phyloP scores from a whole-genome alignment of 2,797 vertebrate genomes.

The Melanotaenia trifasciata region DNA sequence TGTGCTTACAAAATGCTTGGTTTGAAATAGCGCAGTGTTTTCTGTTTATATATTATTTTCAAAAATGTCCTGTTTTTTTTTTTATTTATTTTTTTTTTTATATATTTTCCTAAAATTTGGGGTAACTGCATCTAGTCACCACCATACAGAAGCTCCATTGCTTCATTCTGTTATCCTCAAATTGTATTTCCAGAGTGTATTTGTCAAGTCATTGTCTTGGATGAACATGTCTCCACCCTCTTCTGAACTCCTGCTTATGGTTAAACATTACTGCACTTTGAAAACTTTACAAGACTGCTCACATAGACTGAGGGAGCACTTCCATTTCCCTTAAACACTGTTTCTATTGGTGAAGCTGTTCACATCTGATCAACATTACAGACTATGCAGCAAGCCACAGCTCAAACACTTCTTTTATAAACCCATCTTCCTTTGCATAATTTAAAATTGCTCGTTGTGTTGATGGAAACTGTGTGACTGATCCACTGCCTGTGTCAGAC shows the following conservation, averaged over 20 bases:
- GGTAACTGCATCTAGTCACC: no score
- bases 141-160: no score
- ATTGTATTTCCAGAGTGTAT: neutral
- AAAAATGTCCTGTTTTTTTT: no score
- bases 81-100: no score
- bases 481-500: conserved; percentile 46
- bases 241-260: no score
- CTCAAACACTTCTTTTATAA: conserved; percentile 40
- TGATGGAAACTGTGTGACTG: conserved; percentile 52
- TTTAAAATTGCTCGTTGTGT: conserved; percentile 68
- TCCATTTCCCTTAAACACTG: conserved; percentile 9
- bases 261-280: conserved; percentile 5
- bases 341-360: conserved; percentile 26
- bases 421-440: conserved; percentile 49
- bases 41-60: no score
- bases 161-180: no score
- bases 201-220: neutral
- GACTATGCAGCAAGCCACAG: conserved; percentile 24
- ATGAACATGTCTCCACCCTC: neutral
- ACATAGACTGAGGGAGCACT: conserved; percentile 3
- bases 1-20: no score
- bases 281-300: conserved; percentile 10
- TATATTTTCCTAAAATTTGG: no score
- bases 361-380: conserved; percentile 54
- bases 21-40: no score